Evolutionary conservation across 2,888 invertebrate species (phyloP).

Genomic region (Acanthopleura granulata): DNA sequence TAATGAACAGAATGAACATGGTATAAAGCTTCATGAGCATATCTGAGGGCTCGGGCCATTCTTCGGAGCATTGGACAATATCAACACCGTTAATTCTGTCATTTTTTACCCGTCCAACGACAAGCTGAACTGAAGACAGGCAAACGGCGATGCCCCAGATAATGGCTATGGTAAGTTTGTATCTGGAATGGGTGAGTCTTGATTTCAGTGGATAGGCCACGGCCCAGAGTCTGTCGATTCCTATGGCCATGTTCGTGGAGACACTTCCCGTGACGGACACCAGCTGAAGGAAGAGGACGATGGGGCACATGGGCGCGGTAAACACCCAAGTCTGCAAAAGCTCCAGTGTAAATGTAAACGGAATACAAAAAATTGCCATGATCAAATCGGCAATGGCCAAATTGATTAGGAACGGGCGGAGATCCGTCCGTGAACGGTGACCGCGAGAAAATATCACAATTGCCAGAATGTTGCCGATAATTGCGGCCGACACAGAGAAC

Average conservation of each 20-base stretch:
- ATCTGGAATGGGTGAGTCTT: slow-evolving; percentile 67
- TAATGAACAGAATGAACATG: slow-evolving; percentile 58
- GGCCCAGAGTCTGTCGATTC: slow-evolving; percentile 69
- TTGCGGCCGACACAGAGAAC: slow-evolving; percentile 69
- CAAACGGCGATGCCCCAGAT: slow-evolving; percentile 70
- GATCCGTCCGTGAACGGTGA: slow-evolving; percentile 60
- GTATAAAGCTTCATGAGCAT: slow-evolving; percentile 43
- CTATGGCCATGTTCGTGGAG: slow-evolving; percentile 71
- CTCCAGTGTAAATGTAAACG: slow-evolving; percentile 79
- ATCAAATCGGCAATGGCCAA: slow-evolving; percentile 90
- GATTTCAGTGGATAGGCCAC: slow-evolving; percentile 66
- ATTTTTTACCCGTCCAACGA: slow-evolving; percentile 42
- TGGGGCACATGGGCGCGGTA: slow-evolving; percentile 71
- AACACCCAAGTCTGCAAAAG: slow-evolving; percentile 72
- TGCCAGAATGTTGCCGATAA: slow-evolving; percentile 71
- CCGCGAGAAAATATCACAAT: slow-evolving; percentile 71
- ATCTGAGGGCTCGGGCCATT: slow-evolving; percentile 42
- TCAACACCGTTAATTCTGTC: slow-evolving; percentile 28
- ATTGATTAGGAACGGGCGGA: slow-evolving; percentile 80
- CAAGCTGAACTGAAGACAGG: slow-evolving; percentile 69
- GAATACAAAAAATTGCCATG: slow-evolving; percentile 91
- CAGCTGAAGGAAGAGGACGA: slow-evolving; percentile 72
- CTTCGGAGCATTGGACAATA: slow-evolving; percentile 47
- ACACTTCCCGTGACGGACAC: slow-evolving; percentile 71
- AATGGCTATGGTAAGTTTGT: slow-evolving; percentile 66